These are phyloP conservation scores for Bungarus multicinctus DNA, from an alignment of 2,113 vertebrate species.

Conservation along the genomic window DNA sequence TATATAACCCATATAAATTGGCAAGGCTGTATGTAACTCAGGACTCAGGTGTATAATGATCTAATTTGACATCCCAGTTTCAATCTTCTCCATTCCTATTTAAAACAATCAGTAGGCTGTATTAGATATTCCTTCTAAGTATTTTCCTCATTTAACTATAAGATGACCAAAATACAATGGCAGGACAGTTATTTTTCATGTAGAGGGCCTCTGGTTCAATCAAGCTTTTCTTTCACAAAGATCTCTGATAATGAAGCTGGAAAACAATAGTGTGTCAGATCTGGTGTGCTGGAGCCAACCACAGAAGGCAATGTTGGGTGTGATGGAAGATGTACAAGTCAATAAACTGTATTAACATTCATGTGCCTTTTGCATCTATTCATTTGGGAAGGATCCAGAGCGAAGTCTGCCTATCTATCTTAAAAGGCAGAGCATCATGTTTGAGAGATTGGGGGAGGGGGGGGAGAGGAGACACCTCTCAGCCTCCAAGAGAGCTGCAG, in stretches of 20 bases:
- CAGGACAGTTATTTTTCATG: background rate
- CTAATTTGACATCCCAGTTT: background rate
- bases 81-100: background rate
- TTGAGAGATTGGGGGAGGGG: background rate
- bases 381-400: background rate
- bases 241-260: background rate
- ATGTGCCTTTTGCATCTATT: background rate
- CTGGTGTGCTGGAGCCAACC: background rate
- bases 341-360: background rate
- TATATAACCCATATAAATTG: background rate
- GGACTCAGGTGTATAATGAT: background rate
- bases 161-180: no score
- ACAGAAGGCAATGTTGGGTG: background rate
- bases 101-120: background rate
- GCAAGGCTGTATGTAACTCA: background rate
- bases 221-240: background rate
- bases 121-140: background rate
- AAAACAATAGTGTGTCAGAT: background rate
- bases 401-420: background rate
- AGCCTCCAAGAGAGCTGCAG: background rate
- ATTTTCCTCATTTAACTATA: background rate
- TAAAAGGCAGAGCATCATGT: background rate
- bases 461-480: background rate
- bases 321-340: background rate
- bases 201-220: background rate